Percentiles rank a stretch among this genome's conserved stretches.
Evolutionary conservation across 2,797 vertebrate species (phyloP).

Genomic region (Girardinus metallicus): DNA sequence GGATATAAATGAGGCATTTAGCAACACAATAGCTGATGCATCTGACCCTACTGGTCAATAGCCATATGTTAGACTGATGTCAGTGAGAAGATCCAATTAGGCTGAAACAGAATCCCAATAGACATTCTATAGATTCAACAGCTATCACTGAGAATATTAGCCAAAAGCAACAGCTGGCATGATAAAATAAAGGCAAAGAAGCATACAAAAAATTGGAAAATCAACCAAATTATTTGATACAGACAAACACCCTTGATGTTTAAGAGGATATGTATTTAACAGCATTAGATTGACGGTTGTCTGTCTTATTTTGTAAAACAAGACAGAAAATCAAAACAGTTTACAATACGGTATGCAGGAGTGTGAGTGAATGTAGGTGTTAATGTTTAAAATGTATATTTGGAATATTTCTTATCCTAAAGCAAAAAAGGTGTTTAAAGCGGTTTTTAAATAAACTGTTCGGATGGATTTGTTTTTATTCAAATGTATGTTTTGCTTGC

Average conservation of each 20-base stretch:
- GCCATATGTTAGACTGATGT: conserved; percentile 72
- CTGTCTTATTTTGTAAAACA: conserved; percentile 35
- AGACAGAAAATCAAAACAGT: conserved; percentile 31
- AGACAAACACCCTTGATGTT: conserved; percentile 26
- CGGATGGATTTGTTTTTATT: conserved; percentile 35
- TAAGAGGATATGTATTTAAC: conserved; percentile 51
- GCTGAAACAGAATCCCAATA: conserved; percentile 53
- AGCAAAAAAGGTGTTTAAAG: conserved; percentile 32
- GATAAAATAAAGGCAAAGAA: conserved; percentile 3
- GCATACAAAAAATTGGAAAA: conserved; percentile 8
- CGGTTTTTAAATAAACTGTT: conserved; percentile 41
- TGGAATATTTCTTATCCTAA: conserved; percentile 29
- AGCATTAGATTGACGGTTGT: conserved; percentile 59
- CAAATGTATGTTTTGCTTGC: conserved; percentile 34
- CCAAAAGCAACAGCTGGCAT: not conserved
- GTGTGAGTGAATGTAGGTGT: not conserved
- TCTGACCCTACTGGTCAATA: conserved; percentile 74
- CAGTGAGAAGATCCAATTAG: conserved; percentile 76
- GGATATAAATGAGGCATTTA: conserved; percentile 66
- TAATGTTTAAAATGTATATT: not conserved
- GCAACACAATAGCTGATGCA: conserved; percentile 70
- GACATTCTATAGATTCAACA: conserved; percentile 58
- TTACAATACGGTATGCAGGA: not conserved
- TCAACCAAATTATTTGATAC: conserved; percentile 9
- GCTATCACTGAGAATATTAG: conserved; percentile 39